phyloP scores from a whole-genome alignment of 2,797 vertebrate species.

The Strix occidentalis region DNA sequence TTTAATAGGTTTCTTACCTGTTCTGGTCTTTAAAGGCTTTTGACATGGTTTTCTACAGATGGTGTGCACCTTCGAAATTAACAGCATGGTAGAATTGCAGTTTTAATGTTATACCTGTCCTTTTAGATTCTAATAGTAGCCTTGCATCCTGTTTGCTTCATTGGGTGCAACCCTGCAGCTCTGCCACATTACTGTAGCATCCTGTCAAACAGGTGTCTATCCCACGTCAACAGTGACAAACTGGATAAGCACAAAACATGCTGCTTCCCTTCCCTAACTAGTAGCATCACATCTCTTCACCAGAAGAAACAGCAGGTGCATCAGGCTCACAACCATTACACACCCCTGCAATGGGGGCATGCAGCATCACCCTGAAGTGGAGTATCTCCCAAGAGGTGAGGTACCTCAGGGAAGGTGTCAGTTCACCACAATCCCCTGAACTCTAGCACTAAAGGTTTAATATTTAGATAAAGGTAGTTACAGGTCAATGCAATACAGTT shows the following conservation, averaged over 20 bases:
- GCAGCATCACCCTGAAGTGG: neutral
- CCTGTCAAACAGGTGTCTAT: neutral
- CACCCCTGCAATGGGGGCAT: fast-evolving
- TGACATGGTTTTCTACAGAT: neutral
- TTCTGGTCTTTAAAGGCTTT: neutral
- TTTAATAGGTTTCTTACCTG: neutral
- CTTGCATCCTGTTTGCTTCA: neutral
- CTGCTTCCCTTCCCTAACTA: neutral
- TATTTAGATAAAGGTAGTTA: neutral
- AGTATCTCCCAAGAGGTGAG: neutral
- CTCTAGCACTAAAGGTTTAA: neutral
- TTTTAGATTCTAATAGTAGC: neutral
- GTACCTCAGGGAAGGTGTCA: neutral
- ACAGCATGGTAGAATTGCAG: neutral
- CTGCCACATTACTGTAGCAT: neutral
- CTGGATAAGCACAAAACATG: neutral
- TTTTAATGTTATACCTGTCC: neutral
- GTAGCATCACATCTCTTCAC: neutral
- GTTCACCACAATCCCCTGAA: neutral
- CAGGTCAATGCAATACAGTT: neutral
- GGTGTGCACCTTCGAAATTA: neutral
- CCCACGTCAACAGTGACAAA: neutral
- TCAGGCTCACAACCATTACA: neutral
- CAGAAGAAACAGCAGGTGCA: neutral
- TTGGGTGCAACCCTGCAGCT: neutral